phyloP scores from a whole-genome alignment of 2,113 vertebrate species.

The Aldabrachelys gigantea region DNA sequence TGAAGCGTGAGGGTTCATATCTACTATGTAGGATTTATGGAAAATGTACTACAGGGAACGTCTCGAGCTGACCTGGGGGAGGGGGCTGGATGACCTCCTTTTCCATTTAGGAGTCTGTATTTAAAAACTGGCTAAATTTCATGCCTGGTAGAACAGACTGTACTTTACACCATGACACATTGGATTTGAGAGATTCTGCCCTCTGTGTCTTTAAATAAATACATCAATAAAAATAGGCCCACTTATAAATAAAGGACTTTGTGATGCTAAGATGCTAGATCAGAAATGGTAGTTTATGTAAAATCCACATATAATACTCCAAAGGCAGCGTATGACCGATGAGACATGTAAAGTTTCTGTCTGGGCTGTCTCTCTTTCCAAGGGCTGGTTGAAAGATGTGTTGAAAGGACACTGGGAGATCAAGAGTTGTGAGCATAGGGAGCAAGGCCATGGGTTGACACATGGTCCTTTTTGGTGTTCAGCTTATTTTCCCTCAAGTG shows the following conservation, averaged over 20 bases:
- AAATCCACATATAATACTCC: neutral
- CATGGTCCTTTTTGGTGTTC: neutral
- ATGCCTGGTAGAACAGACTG: neutral
- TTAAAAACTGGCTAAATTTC: neutral
- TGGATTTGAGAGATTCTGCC: neutral
- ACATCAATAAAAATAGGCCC: neutral
- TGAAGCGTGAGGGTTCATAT: neutral
- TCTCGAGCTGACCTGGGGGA: neutral
- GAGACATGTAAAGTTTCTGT: neutral
- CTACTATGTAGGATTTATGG: neutral
- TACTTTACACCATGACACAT: too few relatives aligned
- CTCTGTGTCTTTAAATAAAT: neutral
- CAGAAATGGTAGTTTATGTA: neutral
- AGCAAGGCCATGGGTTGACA: neutral
- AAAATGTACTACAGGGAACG: neutral
- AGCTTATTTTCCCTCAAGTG: neutral
- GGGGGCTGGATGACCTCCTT: neutral
- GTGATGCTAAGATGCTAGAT: neutral
- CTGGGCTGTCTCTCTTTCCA: neutral
- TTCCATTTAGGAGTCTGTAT: neutral
- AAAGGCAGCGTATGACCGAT: fast-evolving
- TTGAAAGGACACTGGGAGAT: neutral
- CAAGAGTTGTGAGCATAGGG: neutral
- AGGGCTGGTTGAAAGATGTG: neutral
- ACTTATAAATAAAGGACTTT: constrained; percentile 15